phyloP scores from a whole-genome alignment of 2,797 vertebrate species.

The Nannoperca obscura region DNA sequence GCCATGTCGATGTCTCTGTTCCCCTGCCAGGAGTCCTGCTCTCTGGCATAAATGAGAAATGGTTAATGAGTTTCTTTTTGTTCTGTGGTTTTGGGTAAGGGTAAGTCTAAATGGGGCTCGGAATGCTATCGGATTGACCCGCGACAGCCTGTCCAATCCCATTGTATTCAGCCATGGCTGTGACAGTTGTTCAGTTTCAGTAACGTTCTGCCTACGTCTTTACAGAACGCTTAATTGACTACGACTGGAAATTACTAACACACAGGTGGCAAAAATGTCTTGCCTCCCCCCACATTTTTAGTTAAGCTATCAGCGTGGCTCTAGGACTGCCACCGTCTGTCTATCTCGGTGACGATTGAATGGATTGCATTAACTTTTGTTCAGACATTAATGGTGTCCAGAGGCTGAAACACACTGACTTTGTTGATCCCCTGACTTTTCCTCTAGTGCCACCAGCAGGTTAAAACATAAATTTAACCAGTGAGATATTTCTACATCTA shows the following conservation, averaged over 20 bases:
- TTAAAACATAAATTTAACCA: background rate
- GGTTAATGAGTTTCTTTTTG: slow-evolving; percentile 81
- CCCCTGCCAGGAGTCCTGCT: slow-evolving; percentile 71
- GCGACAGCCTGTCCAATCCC: slow-evolving; percentile 30
- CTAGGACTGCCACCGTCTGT: background rate
- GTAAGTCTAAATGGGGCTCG: slow-evolving; percentile 56
- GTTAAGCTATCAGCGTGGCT: background rate
- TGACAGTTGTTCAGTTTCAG: slow-evolving; percentile 41
- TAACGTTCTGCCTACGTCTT: slow-evolving; percentile 27
- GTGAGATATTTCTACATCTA: background rate
- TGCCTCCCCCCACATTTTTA: background rate
- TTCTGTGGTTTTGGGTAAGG: slow-evolving; percentile 50
- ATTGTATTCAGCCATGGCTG: slow-evolving; percentile 42
- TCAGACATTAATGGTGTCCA: background rate
- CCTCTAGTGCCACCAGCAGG: background rate
- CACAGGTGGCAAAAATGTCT: slow-evolving; percentile 3
- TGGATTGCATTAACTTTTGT: background rate
- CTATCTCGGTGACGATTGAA: background rate
- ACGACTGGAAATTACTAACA: slow-evolving; percentile 6
- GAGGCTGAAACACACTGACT: background rate
- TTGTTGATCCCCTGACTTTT: background rate
- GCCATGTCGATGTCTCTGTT: slow-evolving; percentile 65
- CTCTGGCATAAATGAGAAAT: slow-evolving; percentile 62
- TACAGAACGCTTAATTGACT: slow-evolving; percentile 11
- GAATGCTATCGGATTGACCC: slow-evolving; percentile 46